phyloP scores from a whole-genome alignment of 1,140 invertebrate genomes.

The Scylla paramamosain region DNA sequence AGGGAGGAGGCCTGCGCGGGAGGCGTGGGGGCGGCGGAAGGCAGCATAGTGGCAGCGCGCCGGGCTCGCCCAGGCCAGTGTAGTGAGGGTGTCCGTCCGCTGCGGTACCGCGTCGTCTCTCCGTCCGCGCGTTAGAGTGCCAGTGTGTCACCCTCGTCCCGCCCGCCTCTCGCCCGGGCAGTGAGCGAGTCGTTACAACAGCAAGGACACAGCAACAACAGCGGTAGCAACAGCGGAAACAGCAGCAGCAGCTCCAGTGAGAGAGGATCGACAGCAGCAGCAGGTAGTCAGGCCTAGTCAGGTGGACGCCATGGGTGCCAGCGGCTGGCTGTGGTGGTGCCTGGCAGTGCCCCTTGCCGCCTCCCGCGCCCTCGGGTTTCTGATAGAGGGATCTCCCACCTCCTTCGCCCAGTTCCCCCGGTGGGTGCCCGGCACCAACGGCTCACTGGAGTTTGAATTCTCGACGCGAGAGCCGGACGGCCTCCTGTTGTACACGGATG shows the following conservation, averaged over 20 bases:
- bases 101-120: constrained; percentile 57
- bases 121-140: constrained; percentile 63
- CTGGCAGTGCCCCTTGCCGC: constrained; percentile 62
- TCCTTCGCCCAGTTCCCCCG: constrained; percentile 94
- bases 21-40: constrained; percentile 21
- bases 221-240: neutral
- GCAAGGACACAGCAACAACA: constrained; percentile 36
- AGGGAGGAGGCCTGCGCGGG: neutral
- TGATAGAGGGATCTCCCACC: constrained; percentile 88
- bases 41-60: neutral
- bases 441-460: constrained; percentile 94
- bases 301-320: constrained; percentile 54
- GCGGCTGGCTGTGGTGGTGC: constrained; percentile 54
- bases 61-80: constrained; percentile 38
- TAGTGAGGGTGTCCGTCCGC: constrained; percentile 64
- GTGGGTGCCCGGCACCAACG: constrained; percentile 93
- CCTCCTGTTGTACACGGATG: constrained; percentile 94
- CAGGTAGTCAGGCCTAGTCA: constrained; percentile 40
- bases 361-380: constrained; percentile 78
- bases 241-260: constrained; percentile 17
- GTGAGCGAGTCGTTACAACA: constrained; percentile 10
- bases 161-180: constrained; percentile 28
- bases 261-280: neutral
- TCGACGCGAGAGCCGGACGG: constrained; percentile 94
- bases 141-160: constrained; percentile 59